phyloP scores from a whole-genome alignment of 2,797 vertebrate species.

The Melanotaenia boesemani region DNA sequence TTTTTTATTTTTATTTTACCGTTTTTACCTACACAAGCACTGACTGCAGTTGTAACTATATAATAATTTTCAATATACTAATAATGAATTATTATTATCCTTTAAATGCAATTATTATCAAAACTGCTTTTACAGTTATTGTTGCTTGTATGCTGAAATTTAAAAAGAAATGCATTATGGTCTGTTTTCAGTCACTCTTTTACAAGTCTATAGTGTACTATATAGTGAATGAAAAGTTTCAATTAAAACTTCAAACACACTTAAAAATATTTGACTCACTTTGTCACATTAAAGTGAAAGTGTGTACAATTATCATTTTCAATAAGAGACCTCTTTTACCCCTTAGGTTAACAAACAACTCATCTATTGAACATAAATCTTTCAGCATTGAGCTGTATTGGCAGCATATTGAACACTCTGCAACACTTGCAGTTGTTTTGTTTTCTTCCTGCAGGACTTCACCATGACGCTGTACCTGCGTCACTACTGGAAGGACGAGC shows the following conservation, averaged over 20 bases:
- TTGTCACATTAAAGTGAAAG: too few relatives aligned
- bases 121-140: not conserved
- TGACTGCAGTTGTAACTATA: not conserved
- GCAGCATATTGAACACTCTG: not conserved
- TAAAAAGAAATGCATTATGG: not conserved
- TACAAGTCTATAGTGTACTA: not conserved
- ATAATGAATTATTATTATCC: not conserved
- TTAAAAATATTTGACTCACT: not conserved
- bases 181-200: not conserved
- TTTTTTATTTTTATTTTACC: not conserved
- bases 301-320: too few relatives aligned
- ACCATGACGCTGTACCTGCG: constrained; percentile 97
- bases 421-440: not conserved
- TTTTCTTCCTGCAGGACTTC: constrained; percentile 86
- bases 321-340: too few relatives aligned
- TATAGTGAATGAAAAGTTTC: too few relatives aligned
- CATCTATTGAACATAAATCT: too few relatives aligned
- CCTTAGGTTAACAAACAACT: not conserved
- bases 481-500: constrained; percentile 98
- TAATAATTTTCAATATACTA: not conserved
- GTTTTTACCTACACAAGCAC: not conserved
- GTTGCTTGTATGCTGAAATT: not conserved
- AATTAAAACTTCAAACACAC: too few relatives aligned
- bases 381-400: not conserved
- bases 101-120: not conserved